Conservation (phyloP, 2,888 invertebrate genomes). For the Alsophila aescularia region DNA sequence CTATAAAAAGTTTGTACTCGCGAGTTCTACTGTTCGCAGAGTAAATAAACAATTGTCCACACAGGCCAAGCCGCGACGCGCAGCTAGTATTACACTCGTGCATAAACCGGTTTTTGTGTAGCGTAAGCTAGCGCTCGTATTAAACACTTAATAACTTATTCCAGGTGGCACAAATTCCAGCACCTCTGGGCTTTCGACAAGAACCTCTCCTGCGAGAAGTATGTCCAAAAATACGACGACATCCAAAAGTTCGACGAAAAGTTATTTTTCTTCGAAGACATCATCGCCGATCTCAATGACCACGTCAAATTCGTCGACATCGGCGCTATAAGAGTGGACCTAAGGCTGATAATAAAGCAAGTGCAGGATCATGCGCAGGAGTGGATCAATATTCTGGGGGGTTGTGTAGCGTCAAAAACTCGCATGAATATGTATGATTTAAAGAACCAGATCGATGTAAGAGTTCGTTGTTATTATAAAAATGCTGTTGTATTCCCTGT, state of each 20-base stretch:
- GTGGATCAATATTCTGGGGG: slow-evolving; percentile 91
- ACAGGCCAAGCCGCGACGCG: no score
- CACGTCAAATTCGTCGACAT: slow-evolving; percentile 86
- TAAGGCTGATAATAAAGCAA: slow-evolving; percentile 87
- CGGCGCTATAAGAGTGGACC: slow-evolving; percentile 89
- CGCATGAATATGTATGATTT: slow-evolving; percentile 87
- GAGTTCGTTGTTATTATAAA: no score
- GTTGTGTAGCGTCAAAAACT: slow-evolving; percentile 87
- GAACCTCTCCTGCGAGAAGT: slow-evolving; percentile 89
- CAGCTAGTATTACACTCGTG: no score
- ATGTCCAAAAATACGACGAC: slow-evolving; percentile 85
- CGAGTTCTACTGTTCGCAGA: no score
- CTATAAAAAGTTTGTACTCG: no score
- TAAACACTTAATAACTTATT: no score
- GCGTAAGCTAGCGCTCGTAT: no score
- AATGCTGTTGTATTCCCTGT: no score
- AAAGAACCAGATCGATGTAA: slow-evolving; percentile 88
- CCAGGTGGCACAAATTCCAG: slow-evolving; percentile 89
- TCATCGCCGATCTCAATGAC: slow-evolving; percentile 86
- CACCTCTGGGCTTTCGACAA: slow-evolving; percentile 92
- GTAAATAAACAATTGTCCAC: no score
- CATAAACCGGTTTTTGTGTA: no score
- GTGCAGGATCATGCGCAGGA: slow-evolving; percentile 88
- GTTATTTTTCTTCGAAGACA: slow-evolving; percentile 92
- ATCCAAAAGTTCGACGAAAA: slow-evolving; percentile 90